Evolutionary conservation across 2,888 invertebrate genomes (phyloP), one percentile per base, ranked within the genome.

Genomic region (Drosophila leonis): DNA sequence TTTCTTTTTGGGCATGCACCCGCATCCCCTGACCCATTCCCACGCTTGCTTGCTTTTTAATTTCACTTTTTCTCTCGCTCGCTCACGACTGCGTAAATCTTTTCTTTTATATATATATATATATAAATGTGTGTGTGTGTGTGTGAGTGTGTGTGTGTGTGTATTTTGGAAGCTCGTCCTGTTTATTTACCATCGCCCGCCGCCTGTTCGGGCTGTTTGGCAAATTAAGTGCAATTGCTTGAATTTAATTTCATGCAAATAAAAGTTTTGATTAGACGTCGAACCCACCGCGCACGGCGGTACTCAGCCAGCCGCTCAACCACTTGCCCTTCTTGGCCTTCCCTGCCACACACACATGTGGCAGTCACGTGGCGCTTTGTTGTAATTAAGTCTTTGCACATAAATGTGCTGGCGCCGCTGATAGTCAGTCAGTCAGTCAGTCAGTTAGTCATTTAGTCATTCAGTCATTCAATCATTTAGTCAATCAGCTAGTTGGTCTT

Each of bases 231-330:
- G 91, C 91, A 92, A 91, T 91, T 91, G 90, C 91, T 91, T 82
- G 92, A 91, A 92, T 90, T 88, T 89, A 92, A 91, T 91, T 91
- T 91, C 91, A 91, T 89, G 91, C 90, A 91, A 92, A 91, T 92
- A 92, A 91, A 91, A 92, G 91, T 90, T 90, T 91, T 91, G 90
- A 87, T 87, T 87, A 87, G 90, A 89, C 84, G 88, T 75, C 54
- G 39, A 80, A 62, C 51, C 54, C 65, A 61, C 54, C 33, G 65
- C 41, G 12, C 6, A 7, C 42, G 24, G 24, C n/a, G 33, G 15
- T 54, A 33, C 33, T 33, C 33, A 42, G 37, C 9, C 44, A 46
- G 46, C 18, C 41, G 41, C 9, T 27, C 44, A 18, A 9, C 31
- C 13, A 24, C 51, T 46, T 56, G 39, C 51, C 71, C 48, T 52